phyloP scores from a whole-genome alignment of 1,140 invertebrate genomes.

The Macrocentrus cingulum region DNA sequence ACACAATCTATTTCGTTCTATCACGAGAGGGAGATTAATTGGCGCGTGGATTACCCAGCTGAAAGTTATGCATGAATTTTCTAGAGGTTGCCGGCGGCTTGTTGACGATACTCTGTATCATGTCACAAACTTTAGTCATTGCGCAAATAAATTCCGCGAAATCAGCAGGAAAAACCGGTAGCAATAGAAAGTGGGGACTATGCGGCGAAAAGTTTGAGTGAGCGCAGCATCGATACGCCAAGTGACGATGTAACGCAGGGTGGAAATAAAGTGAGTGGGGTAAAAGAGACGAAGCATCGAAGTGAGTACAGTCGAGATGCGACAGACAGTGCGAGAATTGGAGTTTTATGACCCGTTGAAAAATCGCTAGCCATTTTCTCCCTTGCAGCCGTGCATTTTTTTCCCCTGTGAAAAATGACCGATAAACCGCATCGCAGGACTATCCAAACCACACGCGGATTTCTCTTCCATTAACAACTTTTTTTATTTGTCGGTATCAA shows the following conservation, averaged over 20 bases:
- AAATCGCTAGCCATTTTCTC: slow-evolving; percentile 38
- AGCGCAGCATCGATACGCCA: slow-evolving; percentile 19
- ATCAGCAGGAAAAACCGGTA: slow-evolving; percentile 8
- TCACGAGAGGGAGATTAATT: slow-evolving; percentile 28
- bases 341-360: slow-evolving; percentile 45
- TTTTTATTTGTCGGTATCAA: not conserved
- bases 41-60: slow-evolving; percentile 29
- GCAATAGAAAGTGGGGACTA: slow-evolving; percentile 4
- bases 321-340: slow-evolving; percentile 40
- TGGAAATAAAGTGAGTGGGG: too few species aligned
- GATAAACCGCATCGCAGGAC: slow-evolving; percentile 29
- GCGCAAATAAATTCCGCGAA: slow-evolving; percentile 23
- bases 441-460: slow-evolving; percentile 3
- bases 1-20: not conserved
- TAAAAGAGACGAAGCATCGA: too few species aligned
- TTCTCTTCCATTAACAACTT: not conserved
- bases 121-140: slow-evolving; percentile 23
- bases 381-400: not conserved
- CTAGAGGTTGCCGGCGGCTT: slow-evolving; percentile 25
- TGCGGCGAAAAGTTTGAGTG: slow-evolving; percentile 35
- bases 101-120: slow-evolving; percentile 20
- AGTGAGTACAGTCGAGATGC: too few species aligned
- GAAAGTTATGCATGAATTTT: slow-evolving; percentile 42
- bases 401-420: slow-evolving; percentile 44
- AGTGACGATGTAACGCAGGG: slow-evolving; percentile 23